Percentiles rank a stretch among this genome's conserved stretches.
phyloP scores from a whole-genome alignment of 2,113 vertebrate genomes.

The Nesogale talazaci region DNA sequence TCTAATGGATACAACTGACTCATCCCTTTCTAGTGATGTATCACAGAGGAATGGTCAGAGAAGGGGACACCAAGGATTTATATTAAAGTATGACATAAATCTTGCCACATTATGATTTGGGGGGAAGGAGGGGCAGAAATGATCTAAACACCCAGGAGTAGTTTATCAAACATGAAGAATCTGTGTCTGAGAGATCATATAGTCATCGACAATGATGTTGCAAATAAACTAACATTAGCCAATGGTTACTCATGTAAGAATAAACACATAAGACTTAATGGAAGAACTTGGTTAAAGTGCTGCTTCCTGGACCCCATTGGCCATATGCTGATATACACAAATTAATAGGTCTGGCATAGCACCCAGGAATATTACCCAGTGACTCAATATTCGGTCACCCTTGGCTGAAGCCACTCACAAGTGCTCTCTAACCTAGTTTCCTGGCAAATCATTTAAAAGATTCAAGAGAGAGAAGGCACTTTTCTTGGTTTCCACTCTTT shows the following conservation, averaged over 20 bases:
- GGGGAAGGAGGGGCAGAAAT: background rate
- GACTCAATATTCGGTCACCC: background rate
- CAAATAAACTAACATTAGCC: background rate
- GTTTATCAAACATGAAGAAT: background rate
- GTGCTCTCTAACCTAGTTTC: conserved; percentile 6
- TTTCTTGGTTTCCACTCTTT: conserved; percentile 46
- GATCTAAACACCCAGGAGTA: background rate
- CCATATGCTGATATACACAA: background rate
- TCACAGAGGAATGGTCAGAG: background rate
- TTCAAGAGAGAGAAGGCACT: background rate
- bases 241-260: background rate
- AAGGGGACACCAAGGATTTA: background rate
- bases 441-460: conserved; percentile 11
- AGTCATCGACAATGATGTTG: background rate
- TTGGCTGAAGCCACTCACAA: background rate
- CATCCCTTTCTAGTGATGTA: background rate
- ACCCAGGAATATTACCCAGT: background rate
- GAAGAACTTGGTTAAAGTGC: background rate
- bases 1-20: background rate
- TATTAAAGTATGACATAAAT: background rate
- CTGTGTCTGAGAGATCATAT: background rate
- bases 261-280: background rate
- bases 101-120: background rate
- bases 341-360: background rate
- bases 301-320: background rate